phyloP scores from a whole-genome alignment of 1,140 invertebrate genomes.

The Drosophila tsacasi region DNA sequence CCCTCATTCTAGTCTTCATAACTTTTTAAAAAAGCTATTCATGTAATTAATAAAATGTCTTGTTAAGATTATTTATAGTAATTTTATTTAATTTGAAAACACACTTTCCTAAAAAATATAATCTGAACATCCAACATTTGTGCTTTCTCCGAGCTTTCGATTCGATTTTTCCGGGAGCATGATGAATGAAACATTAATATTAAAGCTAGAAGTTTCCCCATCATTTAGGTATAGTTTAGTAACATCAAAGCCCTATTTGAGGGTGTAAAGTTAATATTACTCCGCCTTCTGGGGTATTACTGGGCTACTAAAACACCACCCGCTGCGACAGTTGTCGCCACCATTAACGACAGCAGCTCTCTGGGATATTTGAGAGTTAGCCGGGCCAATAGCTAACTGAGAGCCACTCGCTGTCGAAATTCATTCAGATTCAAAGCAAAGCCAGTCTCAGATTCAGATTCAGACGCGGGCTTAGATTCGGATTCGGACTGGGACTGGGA shows the following conservation, averaged over 20 bases:
- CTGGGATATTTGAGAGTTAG: constrained; percentile 3
- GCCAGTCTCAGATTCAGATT: constrained; percentile 54
- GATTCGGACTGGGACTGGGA: constrained; percentile 38
- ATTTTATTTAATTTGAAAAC: too few relatives aligned
- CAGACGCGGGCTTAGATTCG: constrained; percentile 33
- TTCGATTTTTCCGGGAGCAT: too few relatives aligned
- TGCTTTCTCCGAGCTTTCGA: too few relatives aligned
- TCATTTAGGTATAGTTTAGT: neutral
- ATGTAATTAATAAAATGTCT: too few relatives aligned
- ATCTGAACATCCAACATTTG: too few relatives aligned
- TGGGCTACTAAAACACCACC: constrained; percentile 32
- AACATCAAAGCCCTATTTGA: too few relatives aligned
- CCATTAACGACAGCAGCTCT: constrained; percentile 17
- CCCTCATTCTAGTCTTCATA: too few relatives aligned
- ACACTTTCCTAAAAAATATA: too few relatives aligned
- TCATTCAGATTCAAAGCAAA: constrained; percentile 71
- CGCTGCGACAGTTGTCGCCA: constrained; percentile 44
- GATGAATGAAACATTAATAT: too few relatives aligned
- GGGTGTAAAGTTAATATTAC: neutral
- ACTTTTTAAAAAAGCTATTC: too few relatives aligned
- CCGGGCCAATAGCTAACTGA: constrained; percentile 13
- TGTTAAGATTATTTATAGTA: too few relatives aligned
- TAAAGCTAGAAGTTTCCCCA: neutral
- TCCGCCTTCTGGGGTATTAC: neutral
- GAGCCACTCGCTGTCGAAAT: constrained; percentile 65